These are phyloP conservation scores for Agrochola litura DNA, from an alignment of 2,888 invertebrate species.

Conservation along the genomic window DNA sequence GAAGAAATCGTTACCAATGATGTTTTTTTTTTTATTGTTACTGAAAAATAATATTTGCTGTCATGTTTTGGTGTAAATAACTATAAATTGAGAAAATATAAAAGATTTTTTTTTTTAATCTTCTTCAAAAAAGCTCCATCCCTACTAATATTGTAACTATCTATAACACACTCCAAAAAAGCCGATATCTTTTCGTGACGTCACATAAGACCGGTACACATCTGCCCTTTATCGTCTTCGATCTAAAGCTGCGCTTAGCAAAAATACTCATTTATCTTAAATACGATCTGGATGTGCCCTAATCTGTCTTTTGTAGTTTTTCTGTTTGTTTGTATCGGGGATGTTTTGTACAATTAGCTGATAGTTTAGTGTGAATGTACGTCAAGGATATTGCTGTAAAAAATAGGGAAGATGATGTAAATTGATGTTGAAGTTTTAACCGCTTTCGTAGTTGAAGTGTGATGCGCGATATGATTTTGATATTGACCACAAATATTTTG, in stretches of 20 bases:
- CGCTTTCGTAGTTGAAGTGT: background rate
- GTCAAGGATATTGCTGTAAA: slow-evolving; percentile 63
- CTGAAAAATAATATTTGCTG: background rate
- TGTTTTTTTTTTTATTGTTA: background rate
- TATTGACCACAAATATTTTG: background rate
- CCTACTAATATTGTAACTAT: background rate
- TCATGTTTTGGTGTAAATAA: background rate
- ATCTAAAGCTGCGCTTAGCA: slow-evolving; percentile 89
- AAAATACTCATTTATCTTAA: slow-evolving; percentile 89
- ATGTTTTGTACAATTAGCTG: slow-evolving; percentile 88
- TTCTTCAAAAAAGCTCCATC: background rate
- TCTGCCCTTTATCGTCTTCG: slow-evolving; percentile 85
- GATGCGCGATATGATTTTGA: background rate
- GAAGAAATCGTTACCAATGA: background rate
- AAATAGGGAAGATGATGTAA: slow-evolving; percentile 21
- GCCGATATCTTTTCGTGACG: slow-evolving; percentile 65
- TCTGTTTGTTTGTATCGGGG: slow-evolving; percentile 85
- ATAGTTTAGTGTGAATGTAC: slow-evolving; percentile 83
- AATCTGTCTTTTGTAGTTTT: slow-evolving; percentile 86
- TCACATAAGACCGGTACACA: slow-evolving; percentile 81
- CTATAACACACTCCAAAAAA: slow-evolving; percentile 18
- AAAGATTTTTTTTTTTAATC: too few species aligned
- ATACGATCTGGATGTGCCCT: slow-evolving; percentile 88
- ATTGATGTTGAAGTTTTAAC: slow-evolving; percentile 42
- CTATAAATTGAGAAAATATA: background rate